phyloP scores from a whole-genome alignment of 2,113 vertebrate genomes.

The Porphyrio hochstetteri region DNA sequence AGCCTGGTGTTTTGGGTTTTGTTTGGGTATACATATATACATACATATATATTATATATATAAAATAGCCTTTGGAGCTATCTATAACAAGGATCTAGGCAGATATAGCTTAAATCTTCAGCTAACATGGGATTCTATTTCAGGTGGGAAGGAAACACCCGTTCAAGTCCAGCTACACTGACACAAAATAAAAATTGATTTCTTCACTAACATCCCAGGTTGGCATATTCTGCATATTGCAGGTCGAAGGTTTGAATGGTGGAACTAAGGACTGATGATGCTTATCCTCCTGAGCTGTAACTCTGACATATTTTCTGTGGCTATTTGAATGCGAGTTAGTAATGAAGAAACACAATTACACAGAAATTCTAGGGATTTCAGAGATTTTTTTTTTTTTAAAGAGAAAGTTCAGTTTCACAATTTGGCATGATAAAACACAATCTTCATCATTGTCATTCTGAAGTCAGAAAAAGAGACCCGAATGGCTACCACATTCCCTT shows the following conservation, averaged over 20 bases:
- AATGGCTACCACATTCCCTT: neutral
- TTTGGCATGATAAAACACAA: neutral
- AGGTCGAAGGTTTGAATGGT: neutral
- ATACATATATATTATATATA: no score
- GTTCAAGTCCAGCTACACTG: neutral
- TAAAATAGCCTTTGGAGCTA: neutral
- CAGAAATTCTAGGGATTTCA: neutral
- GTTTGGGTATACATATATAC: neutral
- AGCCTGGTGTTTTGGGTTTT: neutral
- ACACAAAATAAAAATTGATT: neutral
- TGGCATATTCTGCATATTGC: neutral
- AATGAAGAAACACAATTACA: neutral
- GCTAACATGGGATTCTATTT: neutral
- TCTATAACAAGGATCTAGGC: neutral
- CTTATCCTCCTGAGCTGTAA: neutral
- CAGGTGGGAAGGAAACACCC: neutral
- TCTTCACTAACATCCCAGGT: neutral
- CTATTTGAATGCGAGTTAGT: neutral
- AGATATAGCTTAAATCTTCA: neutral
- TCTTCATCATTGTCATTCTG: neutral
- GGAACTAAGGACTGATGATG: neutral
- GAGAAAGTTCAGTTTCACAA: neutral
- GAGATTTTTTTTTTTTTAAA: neutral
- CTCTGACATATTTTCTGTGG: neutral
- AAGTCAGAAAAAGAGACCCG: neutral